Percentiles rank a stretch among this genome's conserved stretches.
These are phyloP conservation scores for Centropristis striata DNA, from an alignment of 2,113 vertebrate genomes.

Conservation along the genomic window DNA sequence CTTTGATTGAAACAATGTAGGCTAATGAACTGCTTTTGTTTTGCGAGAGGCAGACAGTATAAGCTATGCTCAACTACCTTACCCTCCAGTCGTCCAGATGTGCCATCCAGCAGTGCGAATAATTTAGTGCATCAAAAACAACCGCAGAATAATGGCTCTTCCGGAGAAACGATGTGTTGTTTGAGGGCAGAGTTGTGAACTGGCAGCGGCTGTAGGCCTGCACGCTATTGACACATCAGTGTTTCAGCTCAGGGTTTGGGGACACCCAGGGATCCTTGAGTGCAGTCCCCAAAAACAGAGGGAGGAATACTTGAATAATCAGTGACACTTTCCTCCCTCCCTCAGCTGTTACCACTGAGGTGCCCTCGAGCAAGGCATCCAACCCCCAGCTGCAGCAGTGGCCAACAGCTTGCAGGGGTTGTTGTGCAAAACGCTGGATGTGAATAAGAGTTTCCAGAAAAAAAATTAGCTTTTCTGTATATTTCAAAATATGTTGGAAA, in stretches of 20 bases:
- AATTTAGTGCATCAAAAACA: slow-evolving; percentile 61
- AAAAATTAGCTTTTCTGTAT: not conserved
- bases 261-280: slow-evolving; percentile 25
- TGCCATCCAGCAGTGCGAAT: slow-evolving; percentile 70
- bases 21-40: slow-evolving; percentile 76
- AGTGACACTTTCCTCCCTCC: slow-evolving; percentile 21
- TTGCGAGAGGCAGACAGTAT: slow-evolving; percentile 40
- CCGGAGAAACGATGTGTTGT: slow-evolving; percentile 20
- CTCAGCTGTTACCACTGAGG: slow-evolving; percentile 16
- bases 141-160: slow-evolving; percentile 29
- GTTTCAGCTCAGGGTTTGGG: slow-evolving; percentile 61
- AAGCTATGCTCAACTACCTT: slow-evolving; percentile 59
- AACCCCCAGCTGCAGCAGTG: slow-evolving; percentile 36
- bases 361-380: slow-evolving; percentile 43
- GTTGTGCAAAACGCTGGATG: slow-evolving; percentile 23
- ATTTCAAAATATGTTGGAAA: not conserved
- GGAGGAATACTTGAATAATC: slow-evolving; percentile 31
- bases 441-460: not conserved
- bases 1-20: slow-evolving; percentile 76
- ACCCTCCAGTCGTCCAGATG: slow-evolving; percentile 78
- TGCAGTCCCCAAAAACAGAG: slow-evolving; percentile 3
- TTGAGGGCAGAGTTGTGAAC: slow-evolving; percentile 28
- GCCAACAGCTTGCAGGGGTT: slow-evolving; percentile 18
- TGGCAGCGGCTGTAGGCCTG: slow-evolving; percentile 39
- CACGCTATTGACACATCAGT: slow-evolving; percentile 87